Evolutionary conservation across 2,888 invertebrate species (phyloP), one percentile per base, ranked within the genome.

Genomic region (Aquatica leii): DNA sequence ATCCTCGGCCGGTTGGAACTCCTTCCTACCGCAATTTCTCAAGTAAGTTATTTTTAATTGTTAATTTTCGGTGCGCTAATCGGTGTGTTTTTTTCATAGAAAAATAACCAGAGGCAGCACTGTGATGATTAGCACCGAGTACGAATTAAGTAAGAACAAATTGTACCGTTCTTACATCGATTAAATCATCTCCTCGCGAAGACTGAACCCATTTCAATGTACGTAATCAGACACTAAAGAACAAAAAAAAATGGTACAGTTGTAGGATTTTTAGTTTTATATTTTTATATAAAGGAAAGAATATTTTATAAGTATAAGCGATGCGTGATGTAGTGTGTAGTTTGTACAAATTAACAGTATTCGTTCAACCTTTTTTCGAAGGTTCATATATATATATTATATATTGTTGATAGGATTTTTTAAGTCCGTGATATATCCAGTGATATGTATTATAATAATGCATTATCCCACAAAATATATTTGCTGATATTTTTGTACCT

Each of bases 61-160:
- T 3, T 52, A 3, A 18, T n/a, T 9, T 8, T 48, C 1, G 8
- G 18, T 6, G 18, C 3, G 5, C 31, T 14, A 31, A 50, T 12
- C 3, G 8, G 5, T 31, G 14, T 8, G 6, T 48, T 14, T 49
- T 52, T 49, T 57, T 68, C 79, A 65, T 85, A 93, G 93, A 87
- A 94, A 93, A 82, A 85, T 94, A 75, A 90, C 93, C 73, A 88
- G 92, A 82, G 90, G 93, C 83, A 91, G 91, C 81, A 93, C 93
- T 73, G 90, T 95, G 78, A 89, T 94, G 83, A 92, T 95, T 81
- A 92, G 93, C 84, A 90, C 91, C 75, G 91, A 91, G 80, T 95
- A 93, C 85, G 90, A 90, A 80, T 85, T 95, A 83, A 91, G 90
- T 80, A 95, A 95, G 86, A 93, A 93, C 83, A 95, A 95, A 84